Evolutionary conservation across 1,140 invertebrate genomes (phyloP).

Genomic region (Diachasma alloeum): DNA sequence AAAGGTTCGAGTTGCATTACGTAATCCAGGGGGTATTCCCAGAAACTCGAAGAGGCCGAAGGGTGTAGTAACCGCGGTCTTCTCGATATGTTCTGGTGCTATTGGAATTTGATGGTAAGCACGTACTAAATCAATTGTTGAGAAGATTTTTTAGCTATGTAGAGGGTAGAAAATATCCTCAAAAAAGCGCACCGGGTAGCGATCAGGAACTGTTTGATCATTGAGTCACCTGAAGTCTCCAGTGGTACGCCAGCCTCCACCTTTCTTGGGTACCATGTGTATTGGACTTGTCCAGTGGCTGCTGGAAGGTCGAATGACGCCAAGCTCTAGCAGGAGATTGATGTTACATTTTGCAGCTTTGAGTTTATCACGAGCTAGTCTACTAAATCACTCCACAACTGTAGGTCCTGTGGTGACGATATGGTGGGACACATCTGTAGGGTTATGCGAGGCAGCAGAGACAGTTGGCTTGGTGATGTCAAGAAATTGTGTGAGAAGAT

Average conservation of each 20-base stretch:
- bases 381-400: no score
- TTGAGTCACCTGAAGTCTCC: constrained; percentile 56
- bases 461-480: not conserved
- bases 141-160: constrained; percentile 44
- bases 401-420: no score
- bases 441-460: not conserved
- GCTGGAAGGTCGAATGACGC: no score
- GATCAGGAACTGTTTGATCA: constrained; percentile 43
- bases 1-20: constrained; percentile 36
- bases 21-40: constrained; percentile 52
- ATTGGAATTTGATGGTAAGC: constrained; percentile 63
- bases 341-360: no score
- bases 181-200: constrained; percentile 37
- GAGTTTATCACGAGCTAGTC: no score
- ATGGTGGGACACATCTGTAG: no score
- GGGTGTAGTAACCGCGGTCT: constrained; percentile 51
- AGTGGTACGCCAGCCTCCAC: not conserved
- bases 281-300: no score
- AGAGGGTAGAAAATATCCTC: constrained; percentile 51
- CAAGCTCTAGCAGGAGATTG: no score
- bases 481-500: not conserved
- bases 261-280: not conserved
- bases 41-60: constrained; percentile 38
- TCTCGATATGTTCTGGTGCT: constrained; percentile 37
- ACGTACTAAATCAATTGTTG: constrained; percentile 50